Base-by-base conservation (phyloP, 2,888 invertebrate species). In the Heptascelio sp. region DNA sequence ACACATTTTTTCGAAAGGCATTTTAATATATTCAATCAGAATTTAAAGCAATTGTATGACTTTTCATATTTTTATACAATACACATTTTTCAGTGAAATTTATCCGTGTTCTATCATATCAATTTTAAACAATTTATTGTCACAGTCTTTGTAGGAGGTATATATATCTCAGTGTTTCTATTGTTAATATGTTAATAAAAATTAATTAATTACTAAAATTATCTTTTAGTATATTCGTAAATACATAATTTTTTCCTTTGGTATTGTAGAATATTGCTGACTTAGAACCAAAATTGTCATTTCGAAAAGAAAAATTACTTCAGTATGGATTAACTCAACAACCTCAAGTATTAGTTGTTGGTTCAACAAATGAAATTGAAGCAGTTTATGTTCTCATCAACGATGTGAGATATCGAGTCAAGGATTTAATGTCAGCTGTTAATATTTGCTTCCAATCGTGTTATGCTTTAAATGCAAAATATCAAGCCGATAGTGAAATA, bases 401-500 rank as follows among this genome's bases (percentile, higher is more conserved):
- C 11, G 19, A 70, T 17, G 43, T 57, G 1, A 70, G 51, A n/a
- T 70, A 70, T 21, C 11, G 13, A 57, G 25, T 43, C 0, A 13
- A 23, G 1, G 30, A 25, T 26, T 25, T 70, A 17, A 26, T 57
- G 6, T 11, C 8, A 11, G 57, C 40, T 17, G 68, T 70, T 3
- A 57, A 55, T 9, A 25, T 17, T 5, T 55, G 55, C 13, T 68
- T 68, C 17, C 68, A 68, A 25, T 3, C 17, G 0, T 68, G 37
- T 17, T 55, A 57, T 8, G 57, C 68, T 0, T 57, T 70, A 25
- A 57, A 70, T 43, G 55, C 57, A 21, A 37, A 55, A 43, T 70
- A 57, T 26, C 57, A 55, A 3, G 25, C 26, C 2, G 57, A 70
- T 40, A 6, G 9, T 5, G 67, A 68, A 17, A 68, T 68, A 23